Evolutionary conservation across 1,140 invertebrate genomes (phyloP), one percentile per base, ranked within the genome.

Genomic region (Wiebesia pumilae): DNA sequence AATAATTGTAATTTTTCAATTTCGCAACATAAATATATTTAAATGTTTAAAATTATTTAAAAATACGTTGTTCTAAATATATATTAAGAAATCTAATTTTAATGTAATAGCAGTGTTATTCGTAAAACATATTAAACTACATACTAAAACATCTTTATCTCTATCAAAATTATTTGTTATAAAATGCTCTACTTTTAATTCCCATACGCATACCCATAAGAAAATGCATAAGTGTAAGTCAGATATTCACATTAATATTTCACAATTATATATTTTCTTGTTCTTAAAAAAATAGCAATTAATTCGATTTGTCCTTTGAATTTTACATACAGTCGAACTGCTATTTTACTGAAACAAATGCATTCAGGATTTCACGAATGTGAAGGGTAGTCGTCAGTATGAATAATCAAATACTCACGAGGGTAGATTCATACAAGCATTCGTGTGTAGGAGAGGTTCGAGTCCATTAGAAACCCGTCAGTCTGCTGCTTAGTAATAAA

Each of bases 401-500:
- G 84, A 86, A 86, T 86, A 86, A 86, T 86, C 84, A 77, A 86
- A 81, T 81, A 65, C 47, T 30, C 77, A 73, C 3, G 84, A 81
- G 79, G 84, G 79, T 81, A 71, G 79, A 86, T 77, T 86, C 27
- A 71, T 81, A 75, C 69, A 80, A 69, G 84, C 84, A 54, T 77
- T 86, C 79, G 79, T 77, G 69, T 86, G 84, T 81, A 86, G 77
- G 79, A 86, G 84, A 79, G 79, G 79, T 79, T 81, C 79, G 84
- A 86, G 84, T 86, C 79, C 79, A 86, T 86, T 86, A 86, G 51
- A 81, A 81, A 38, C 35, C 83, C 33, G 77, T 38, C 84, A 77
- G 9, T 47, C 58, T 47, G 47, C 24, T n/a, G 30, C 51, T 19
- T 14, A 43, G 62, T 85, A 80, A 85, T 80, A 80, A 85, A 80